Conservation (phyloP, 35 echinoderm and acorn worm species). For the Lytechinus pictus region DNA sequence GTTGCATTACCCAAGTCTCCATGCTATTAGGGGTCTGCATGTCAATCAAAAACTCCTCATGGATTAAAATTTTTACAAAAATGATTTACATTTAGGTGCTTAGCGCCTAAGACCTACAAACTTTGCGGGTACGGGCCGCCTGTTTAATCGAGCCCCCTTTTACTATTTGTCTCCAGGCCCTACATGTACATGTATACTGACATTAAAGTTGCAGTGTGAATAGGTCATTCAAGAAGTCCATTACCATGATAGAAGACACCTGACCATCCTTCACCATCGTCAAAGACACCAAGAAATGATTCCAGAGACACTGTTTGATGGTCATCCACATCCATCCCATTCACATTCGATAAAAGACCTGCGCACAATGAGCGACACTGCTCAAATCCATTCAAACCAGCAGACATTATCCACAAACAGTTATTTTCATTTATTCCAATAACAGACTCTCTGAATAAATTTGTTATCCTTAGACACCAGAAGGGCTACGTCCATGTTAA, state of each 20-base stretch:
- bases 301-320: not conserved
- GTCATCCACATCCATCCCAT: not conserved
- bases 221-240: not conserved
- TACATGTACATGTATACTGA: too few relatives aligned
- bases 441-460: too few relatives aligned
- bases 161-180: not conserved
- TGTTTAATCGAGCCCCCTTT: not conserved
- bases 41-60: too few relatives aligned
- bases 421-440: too few relatives aligned
- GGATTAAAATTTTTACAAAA: too few relatives aligned
- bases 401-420: too few relatives aligned
- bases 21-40: too few relatives aligned
- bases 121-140: not conserved
- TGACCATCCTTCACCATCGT: not conserved
- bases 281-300: not conserved
- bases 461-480: too few relatives aligned
- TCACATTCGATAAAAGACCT: not conserved
- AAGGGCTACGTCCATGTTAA: too few relatives aligned
- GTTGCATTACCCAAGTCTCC: too few relatives aligned
- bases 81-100: not conserved
- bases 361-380: too few relatives aligned
- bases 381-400: too few relatives aligned
- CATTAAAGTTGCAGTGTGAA: not conserved
- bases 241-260: not conserved
- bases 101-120: not conserved